These are phyloP conservation scores for Botrylloides violaceus DNA, from an alignment of 23 tunicate genomes.

Conservation along the genomic window DNA sequence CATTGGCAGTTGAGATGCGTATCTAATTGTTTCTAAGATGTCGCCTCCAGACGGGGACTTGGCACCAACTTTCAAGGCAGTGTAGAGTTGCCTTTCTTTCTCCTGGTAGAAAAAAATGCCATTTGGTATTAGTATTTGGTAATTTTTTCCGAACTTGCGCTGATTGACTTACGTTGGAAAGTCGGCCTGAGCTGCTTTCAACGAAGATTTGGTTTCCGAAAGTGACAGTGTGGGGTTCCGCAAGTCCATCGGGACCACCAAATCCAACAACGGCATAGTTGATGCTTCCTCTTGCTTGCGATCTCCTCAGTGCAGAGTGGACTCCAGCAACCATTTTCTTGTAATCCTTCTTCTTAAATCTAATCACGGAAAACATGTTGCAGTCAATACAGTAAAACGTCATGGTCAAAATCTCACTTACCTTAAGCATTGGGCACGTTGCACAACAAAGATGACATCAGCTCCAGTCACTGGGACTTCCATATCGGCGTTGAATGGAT, in stretches of 20 bases:
- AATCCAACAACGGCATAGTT: conserved; percentile 65
- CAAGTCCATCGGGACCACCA: conserved; percentile 64
- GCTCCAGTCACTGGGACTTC: conserved; percentile 24
- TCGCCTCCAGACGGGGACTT: conserved; percentile 18
- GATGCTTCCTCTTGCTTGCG: conserved; percentile 6
- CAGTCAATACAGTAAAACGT: not conserved
- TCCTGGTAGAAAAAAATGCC: not conserved
- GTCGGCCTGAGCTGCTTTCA: not conserved
- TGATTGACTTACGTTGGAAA: not conserved
- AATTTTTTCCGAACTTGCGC: not conserved
- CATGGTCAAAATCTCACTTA: conserved; percentile 13
- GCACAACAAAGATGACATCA: conserved; percentile 67
- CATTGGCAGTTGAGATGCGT: conserved; percentile 83
- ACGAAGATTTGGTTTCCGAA: conserved; percentile 23
- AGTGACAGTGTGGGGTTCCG: conserved; percentile 53
- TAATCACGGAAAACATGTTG: not conserved
- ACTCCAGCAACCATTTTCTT: conserved; percentile 4
- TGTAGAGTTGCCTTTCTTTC: conserved; percentile 1
- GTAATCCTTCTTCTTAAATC: conserved; percentile 25
- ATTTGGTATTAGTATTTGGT: not conserved
- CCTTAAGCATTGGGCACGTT: conserved; percentile 71
- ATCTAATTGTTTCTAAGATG: conserved; percentile 49
- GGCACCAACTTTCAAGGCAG: conserved; percentile 5
- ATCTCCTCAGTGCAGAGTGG: not conserved
- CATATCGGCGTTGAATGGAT: conserved; percentile 11